These are phyloP conservation scores for Cosmopolites sordidus DNA, from an alignment of 2,888 invertebrate genomes.

Conservation along the genomic window DNA sequence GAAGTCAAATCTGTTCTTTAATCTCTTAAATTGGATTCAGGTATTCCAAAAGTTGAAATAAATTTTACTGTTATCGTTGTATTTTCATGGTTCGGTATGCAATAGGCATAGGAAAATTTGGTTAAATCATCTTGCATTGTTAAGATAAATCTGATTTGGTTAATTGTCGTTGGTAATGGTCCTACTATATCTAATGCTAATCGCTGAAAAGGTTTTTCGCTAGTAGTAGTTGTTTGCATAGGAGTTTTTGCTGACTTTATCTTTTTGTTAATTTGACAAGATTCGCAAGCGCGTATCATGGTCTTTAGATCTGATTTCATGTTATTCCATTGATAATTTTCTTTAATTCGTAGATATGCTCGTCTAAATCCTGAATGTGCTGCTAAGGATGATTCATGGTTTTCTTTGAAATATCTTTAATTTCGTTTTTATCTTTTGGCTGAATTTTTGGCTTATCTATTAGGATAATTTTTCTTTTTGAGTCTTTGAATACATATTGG, in stretches of 20 bases:
- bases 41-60: slow-evolving; percentile 37
- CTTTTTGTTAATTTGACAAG: slow-evolving; percentile 34
- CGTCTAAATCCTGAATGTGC: slow-evolving; percentile 20
- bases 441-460: slow-evolving; percentile 18
- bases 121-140: slow-evolving; percentile 31
- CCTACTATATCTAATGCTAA: slow-evolving; percentile 16
- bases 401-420: slow-evolving; percentile 23
- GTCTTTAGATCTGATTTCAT: slow-evolving; percentile 28
- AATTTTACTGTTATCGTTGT: slow-evolving; percentile 38
- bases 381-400: slow-evolving; percentile 28
- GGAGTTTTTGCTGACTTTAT: slow-evolving; percentile 31
- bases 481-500: slow-evolving; percentile 15
- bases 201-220: slow-evolving; percentile 31
- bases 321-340: slow-evolving; percentile 27
- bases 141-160: slow-evolving; percentile 33
- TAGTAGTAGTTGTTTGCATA: slow-evolving; percentile 38
- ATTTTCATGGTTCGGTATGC: slow-evolving; percentile 35
- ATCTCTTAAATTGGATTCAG: slow-evolving; percentile 41
- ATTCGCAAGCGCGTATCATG: slow-evolving; percentile 22
- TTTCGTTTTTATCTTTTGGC: slow-evolving; percentile 8
- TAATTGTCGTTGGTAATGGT: slow-evolving; percentile 13
- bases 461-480: slow-evolving; percentile 28
- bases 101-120: slow-evolving; percentile 25
- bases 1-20: slow-evolving; percentile 36
- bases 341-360: slow-evolving; percentile 25